These are phyloP conservation scores for Erebia aethiops DNA, from an alignment of 2,888 invertebrate species.

Conservation along the genomic window DNA sequence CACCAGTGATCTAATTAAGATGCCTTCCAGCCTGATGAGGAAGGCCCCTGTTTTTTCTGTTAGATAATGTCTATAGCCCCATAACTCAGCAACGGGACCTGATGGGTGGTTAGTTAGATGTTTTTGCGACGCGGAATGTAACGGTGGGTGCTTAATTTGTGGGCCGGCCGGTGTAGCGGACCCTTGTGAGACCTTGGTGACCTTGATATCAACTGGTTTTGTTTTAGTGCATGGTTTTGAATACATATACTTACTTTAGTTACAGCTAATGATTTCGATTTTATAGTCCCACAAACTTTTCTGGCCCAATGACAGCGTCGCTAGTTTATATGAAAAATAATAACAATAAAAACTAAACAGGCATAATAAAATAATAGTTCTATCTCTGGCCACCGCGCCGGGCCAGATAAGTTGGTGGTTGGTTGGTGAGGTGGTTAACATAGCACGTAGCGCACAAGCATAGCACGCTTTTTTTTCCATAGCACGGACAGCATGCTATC, in stretches of 20 bases:
- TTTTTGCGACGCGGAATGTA: constrained; percentile 43
- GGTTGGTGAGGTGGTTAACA: too few species aligned
- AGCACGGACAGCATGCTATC: too few species aligned
- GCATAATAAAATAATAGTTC: too few species aligned
- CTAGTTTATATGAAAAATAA: too few species aligned
- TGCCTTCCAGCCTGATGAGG: not conserved
- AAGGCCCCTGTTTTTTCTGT: constrained; percentile 2
- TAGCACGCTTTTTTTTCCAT: too few species aligned
- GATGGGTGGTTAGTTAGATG: constrained; percentile 20
- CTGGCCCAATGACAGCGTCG: too few species aligned
- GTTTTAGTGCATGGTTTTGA: constrained; percentile 1
- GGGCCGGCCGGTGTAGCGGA: constrained; percentile 27
- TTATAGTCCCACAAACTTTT: too few species aligned
- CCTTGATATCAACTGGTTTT: constrained; percentile 34
- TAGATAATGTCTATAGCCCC: constrained; percentile 20
- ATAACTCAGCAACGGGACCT: constrained; percentile 15
- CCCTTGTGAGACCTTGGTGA: constrained; percentile 24
- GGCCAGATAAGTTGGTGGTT: too few species aligned
- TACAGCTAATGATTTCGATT: not conserved
- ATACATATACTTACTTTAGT: not conserved
- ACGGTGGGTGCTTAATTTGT: constrained; percentile 43
- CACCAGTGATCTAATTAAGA: not conserved
- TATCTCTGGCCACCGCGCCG: too few species aligned
- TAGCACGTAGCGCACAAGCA: too few species aligned
- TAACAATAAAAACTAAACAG: too few species aligned